Evolutionary conservation across 2,113 vertebrate genomes (phyloP).

Genomic region (Elaphurus davidianus): DNA sequence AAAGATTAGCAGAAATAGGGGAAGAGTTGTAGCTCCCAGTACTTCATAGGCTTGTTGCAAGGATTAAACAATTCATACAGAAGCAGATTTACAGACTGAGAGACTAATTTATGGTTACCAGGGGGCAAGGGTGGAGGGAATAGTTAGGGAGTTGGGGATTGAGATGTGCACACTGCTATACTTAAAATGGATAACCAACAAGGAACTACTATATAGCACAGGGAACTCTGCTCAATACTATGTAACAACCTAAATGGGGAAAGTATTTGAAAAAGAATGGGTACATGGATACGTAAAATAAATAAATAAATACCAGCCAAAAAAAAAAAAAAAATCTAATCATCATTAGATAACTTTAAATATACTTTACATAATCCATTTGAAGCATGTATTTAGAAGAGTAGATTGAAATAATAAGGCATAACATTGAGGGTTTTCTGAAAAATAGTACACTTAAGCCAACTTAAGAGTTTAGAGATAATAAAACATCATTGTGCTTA

Average conservation of each 20-base stretch:
- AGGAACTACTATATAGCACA: not conserved
- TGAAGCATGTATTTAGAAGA: slow-evolving; percentile 18
- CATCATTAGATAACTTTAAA: not conserved
- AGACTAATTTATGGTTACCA: not conserved
- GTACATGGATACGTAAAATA: not conserved
- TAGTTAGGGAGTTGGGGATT: not conserved
- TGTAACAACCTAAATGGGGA: not conserved
- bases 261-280: not conserved
- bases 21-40: not conserved
- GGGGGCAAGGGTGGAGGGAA: not conserved
- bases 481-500: slow-evolving; percentile 67
- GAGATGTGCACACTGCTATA: not conserved
- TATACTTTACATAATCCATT: not conserved
- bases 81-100: not conserved
- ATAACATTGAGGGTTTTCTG: not conserved
- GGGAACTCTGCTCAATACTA: not conserved
- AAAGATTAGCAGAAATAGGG: not conserved
- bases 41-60: not conserved
- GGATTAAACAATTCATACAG: not conserved
- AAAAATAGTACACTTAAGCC: not conserved
- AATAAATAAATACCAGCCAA: not conserved
- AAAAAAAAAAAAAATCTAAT: not conserved
- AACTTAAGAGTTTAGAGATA: not conserved
- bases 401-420: not conserved
- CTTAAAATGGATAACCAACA: not conserved